These are phyloP conservation scores for Nestor notabilis DNA, from an alignment of 2,113 vertebrate species.

Conservation along the genomic window DNA sequence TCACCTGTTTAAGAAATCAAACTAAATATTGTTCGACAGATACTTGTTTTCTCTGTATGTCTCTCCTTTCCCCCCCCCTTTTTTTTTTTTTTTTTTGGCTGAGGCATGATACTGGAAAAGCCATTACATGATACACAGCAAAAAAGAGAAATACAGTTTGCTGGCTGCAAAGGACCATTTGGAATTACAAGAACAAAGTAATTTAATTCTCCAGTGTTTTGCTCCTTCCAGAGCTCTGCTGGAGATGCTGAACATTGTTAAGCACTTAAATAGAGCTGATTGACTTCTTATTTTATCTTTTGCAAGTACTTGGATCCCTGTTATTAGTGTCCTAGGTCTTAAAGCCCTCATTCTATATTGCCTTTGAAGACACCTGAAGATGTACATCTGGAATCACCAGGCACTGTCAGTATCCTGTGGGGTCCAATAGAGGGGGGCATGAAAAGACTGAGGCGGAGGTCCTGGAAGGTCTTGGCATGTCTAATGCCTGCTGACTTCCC, in stretches of 20 bases:
- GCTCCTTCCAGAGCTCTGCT: not conserved
- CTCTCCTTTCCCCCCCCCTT: not conserved
- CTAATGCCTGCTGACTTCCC: not conserved
- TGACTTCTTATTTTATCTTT: not conserved
- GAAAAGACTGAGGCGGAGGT: not conserved
- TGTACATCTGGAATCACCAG: not conserved
- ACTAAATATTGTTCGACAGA: not conserved
- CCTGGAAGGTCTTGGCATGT: not conserved
- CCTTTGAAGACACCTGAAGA: not conserved
- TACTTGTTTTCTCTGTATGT: not conserved
- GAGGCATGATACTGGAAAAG: not conserved
- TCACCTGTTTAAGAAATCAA: not conserved
- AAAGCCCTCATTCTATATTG: not conserved
- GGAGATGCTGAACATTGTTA: not conserved
- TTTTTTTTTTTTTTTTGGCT: not conserved
- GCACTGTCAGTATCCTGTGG: not conserved
- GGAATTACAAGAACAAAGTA: not conserved
- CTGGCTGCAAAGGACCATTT: not conserved
- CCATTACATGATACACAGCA: not conserved
- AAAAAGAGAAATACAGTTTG: not conserved
- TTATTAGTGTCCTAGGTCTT: not conserved
- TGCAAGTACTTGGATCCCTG: not conserved
- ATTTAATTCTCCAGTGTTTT: not conserved
- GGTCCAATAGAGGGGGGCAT: not conserved
- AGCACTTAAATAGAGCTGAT: not conserved